Percentiles rank a stretch among this genome's conserved stretches.
Evolutionary conservation across 2,797 vertebrate species (phyloP).

Genomic region (Sitta carolinensis): DNA sequence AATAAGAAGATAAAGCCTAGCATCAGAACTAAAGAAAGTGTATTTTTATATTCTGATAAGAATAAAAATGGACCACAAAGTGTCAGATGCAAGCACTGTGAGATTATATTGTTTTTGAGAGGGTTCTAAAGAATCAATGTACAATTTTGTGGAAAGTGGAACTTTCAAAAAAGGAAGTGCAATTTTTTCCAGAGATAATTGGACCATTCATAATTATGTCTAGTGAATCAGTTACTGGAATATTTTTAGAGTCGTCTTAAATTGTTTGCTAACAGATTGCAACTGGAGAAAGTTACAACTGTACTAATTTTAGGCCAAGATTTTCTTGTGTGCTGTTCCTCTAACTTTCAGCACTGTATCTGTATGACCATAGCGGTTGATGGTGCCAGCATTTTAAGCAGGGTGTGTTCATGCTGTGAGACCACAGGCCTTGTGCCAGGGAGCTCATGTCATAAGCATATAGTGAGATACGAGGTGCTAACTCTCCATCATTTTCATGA

Average conservation of each 20-base stretch:
- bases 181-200: not conserved
- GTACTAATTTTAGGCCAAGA: not conserved
- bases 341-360: not conserved
- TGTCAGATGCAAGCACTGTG: not conserved
- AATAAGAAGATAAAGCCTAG: not conserved
- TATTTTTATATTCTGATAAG: not conserved
- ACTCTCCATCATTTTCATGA: fast-evolving
- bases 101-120: not conserved
- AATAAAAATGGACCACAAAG: not conserved
- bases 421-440: not conserved
- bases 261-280: not conserved
- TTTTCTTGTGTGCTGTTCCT: not conserved
- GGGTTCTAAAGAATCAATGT: not conserved
- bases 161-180: not conserved
- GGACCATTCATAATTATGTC: not conserved
- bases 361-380: not conserved
- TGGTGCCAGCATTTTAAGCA: not conserved
- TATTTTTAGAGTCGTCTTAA: not conserved
- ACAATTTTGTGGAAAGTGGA: not conserved
- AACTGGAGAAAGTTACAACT: not conserved
- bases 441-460: fast-evolving
- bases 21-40: not conserved
- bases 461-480: not conserved
- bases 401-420: not conserved
- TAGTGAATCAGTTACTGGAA: not conserved